A percentile compares a stretch with the other conserved stretches of the same genome.
phyloP scores from a whole-genome alignment of 2,888 invertebrate species.

The Eumacrocentrus americanus region DNA sequence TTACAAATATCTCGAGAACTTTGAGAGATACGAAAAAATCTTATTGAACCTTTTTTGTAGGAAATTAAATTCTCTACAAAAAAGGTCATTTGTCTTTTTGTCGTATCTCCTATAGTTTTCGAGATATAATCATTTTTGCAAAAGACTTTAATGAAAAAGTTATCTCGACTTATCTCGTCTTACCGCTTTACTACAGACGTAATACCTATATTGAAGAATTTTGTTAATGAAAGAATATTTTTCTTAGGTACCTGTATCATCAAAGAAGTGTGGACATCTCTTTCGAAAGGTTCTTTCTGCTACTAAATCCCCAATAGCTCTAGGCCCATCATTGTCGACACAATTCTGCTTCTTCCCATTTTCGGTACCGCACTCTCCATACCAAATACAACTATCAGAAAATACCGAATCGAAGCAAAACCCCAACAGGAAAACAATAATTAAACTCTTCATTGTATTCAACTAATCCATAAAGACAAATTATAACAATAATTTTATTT shows the following conservation, averaged over 20 bases:
- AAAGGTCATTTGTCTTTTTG: neutral
- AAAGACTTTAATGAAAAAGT: neutral
- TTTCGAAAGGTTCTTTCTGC: conserved; percentile 63
- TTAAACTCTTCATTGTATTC: neutral
- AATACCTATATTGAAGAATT: neutral
- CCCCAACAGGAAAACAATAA: conserved; percentile 7
- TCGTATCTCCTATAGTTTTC: neutral
- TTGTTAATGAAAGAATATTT: neutral
- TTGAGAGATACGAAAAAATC: neutral
- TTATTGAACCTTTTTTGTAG: neutral
- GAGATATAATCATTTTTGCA: too few species aligned
- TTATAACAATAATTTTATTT: neutral
- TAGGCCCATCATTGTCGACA: conserved; percentile 56
- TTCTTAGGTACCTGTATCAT: conserved; percentile 52
- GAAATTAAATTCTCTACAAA: neutral
- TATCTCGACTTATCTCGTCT: too few species aligned
- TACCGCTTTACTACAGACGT: too few species aligned
- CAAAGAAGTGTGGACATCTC: conserved; percentile 70
- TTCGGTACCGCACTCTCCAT: conserved; percentile 63
- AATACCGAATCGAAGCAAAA: conserved; percentile 11
- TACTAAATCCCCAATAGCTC: conserved; percentile 51
- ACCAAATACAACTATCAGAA: conserved; percentile 65
- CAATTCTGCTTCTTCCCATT: conserved; percentile 58
- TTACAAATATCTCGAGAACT: neutral
- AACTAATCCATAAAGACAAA: neutral